A percentile compares a stretch with the other conserved stretches of the same genome.
These are phyloP conservation scores for Caerostris extrusa DNA, from an alignment of 1,140 invertebrate species.

Conservation along the genomic window DNA sequence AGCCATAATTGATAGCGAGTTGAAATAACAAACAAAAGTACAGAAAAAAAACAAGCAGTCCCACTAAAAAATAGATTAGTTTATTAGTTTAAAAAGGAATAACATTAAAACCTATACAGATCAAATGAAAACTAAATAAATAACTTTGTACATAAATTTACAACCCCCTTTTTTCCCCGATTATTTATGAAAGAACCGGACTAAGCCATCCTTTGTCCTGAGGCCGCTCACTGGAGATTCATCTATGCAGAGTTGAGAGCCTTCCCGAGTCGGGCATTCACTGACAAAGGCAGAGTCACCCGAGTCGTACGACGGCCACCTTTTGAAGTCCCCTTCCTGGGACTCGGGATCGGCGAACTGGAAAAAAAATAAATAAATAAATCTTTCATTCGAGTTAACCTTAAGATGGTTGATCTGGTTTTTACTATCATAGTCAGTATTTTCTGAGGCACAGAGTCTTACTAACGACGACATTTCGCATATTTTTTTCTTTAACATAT, in stretches of 20 bases:
- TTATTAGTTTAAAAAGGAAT: conserved; percentile 69
- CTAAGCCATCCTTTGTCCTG: neutral
- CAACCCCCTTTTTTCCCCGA: neutral
- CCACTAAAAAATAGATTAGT: conserved; percentile 62
- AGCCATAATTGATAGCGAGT: too few species aligned
- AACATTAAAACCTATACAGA: conserved; percentile 41
- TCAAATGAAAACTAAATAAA: neutral
- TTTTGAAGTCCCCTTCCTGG: conserved; percentile 59
- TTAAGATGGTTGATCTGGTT: too few species aligned
- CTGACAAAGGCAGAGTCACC: conserved; percentile 68
- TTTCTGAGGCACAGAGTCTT: too few species aligned
- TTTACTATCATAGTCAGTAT: too few species aligned
- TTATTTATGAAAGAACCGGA: conserved; percentile 45
- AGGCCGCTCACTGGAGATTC: conserved; percentile 11
- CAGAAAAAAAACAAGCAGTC: neutral
- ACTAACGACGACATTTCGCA: too few species aligned
- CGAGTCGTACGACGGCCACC: conserved; percentile 73
- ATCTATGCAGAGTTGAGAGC: conserved; percentile 76
- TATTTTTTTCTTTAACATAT: too few species aligned
- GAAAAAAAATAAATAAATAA: neutral
- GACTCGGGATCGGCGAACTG: conserved; percentile 49
- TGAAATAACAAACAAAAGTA: neutral
- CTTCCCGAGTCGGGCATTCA: conserved; percentile 31
- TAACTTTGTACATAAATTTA: neutral
- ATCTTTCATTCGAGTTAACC: too few species aligned